Percentiles rank a stretch among this genome's conserved stretches.
Conservation (phyloP, 2,113 vertebrate species). For the Bucco capensis region DNA sequence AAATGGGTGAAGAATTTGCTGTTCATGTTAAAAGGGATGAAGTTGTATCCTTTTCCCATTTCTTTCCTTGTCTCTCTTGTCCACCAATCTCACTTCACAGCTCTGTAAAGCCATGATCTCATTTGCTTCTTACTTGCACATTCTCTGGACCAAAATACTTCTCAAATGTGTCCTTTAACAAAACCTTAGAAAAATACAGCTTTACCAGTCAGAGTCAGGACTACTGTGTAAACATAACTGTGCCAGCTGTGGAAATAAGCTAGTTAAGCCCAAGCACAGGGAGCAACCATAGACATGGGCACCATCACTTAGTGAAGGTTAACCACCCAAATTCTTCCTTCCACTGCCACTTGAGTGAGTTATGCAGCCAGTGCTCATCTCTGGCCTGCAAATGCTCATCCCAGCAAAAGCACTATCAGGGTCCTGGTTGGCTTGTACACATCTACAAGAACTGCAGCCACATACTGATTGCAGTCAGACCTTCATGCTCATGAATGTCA, state of each 20-base stretch:
- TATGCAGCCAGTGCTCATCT: not conserved
- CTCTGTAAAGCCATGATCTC: not conserved
- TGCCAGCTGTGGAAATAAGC: not conserved
- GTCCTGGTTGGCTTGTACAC: not conserved
- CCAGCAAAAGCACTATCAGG: fast-evolving
- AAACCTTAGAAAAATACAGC: not conserved
- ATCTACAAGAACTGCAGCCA: not conserved
- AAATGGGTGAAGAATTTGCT: not conserved
- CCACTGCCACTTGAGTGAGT: not conserved
- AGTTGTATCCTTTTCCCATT: not conserved
- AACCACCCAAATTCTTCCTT: not conserved
- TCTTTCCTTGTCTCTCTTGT: not conserved
- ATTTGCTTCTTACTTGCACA: not conserved
- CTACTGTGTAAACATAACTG: not conserved
- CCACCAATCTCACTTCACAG: not conserved
- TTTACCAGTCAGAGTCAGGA: not conserved
- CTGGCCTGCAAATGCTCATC: not conserved
- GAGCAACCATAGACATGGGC: not conserved
- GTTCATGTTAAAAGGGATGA: not conserved
- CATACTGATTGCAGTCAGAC: not conserved
- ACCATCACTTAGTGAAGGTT: not conserved
- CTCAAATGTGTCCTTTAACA: not conserved
- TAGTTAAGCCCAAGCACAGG: not conserved
- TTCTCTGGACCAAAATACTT: not conserved
- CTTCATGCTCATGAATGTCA: not conserved